Percentiles rank a stretch among this genome's conserved stretches.
phyloP scores from a whole-genome alignment of 2,888 invertebrate genomes.

The Hoplodrina blanda region DNA sequence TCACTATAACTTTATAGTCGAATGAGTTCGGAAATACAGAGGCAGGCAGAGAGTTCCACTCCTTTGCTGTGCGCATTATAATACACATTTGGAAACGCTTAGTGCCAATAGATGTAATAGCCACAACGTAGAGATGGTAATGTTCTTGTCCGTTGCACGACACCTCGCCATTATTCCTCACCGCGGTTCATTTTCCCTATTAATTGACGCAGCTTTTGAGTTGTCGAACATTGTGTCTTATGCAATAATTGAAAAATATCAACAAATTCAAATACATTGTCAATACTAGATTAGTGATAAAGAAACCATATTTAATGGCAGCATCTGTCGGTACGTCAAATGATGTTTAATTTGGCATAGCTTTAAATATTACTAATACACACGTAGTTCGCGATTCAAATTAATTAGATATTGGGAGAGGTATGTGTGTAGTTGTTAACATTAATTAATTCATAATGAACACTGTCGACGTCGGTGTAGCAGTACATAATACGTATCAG shows the following conservation, averaged over 20 bases:
- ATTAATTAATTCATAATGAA: constrained; percentile 23
- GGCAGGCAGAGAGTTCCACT: no score
- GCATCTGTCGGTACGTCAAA: constrained; percentile 13
- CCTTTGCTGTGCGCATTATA: no score
- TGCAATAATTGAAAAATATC: constrained; percentile 32
- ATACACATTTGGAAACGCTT: no score
- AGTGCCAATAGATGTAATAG: no score
- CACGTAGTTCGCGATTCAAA: constrained; percentile 3
- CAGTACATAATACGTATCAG: neutral
- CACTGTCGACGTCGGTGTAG: neutral
- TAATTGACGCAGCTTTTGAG: constrained; percentile 1
- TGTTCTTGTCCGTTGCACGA: neutral
- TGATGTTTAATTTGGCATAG: constrained; percentile 17
- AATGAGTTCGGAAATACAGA: no score
- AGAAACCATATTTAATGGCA: constrained; percentile 8
- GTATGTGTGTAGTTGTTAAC: constrained; percentile 2
- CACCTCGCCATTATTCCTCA: no score
- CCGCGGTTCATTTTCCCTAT: neutral
- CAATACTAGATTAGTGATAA: constrained; percentile 23
- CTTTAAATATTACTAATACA: constrained; percentile 26
- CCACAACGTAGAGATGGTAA: no score
- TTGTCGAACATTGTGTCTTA: neutral
- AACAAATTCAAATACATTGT: constrained; percentile 36
- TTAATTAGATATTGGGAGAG: constrained; percentile 26
- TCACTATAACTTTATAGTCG: no score